Evolutionary conservation across 2,888 invertebrate species (phyloP), one percentile per base, ranked within the genome.

Genomic region (Rhingia campestris): DNA sequence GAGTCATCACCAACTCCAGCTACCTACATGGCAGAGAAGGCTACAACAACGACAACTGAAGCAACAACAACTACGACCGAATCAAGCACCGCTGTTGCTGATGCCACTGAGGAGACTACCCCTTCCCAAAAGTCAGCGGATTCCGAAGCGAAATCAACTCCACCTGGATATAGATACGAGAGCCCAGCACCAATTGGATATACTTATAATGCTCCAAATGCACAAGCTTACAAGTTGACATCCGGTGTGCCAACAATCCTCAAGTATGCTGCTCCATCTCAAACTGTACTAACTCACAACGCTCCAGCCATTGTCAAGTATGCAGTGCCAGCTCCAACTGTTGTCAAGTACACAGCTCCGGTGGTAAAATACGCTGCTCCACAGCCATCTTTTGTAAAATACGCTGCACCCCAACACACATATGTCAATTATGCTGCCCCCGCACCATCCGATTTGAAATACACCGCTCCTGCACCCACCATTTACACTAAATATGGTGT

Each of bases 381-480:
- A 30, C 51, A 32, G 7, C 59, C 43, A 22, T 12, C 53, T 4
- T 4, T 69, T 7, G 30, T 51, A 2, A 69, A 75, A 4, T 70
- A 81, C 5, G 35, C 39, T 7, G 4, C 32, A 33, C 53, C 53
- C n/a, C 41, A 41, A 33, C 33, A 35, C 10, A 2, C 35, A 22
- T 5, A 35, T 0, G 37, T n/a, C 7, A 35, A 37, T 6, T 54
- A 54, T 9, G n/a, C 35, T 54, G 37, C 37, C 33, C 35, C 35
- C 35, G 37, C 37, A 35, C 35, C 37, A 54, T 12, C 47, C 5
- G 6, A 10, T 33, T 10, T 39, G 7, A 58, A 37, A 6, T 58
- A 75, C 54, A 86, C 74, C 54, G 86, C 86, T 69, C 84, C 86
- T 51, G 81, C 86, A 56, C 73, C 49, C 37, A 61, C 73, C 0